A percentile compares a stretch with the other conserved stretches of the same genome.
Evolutionary conservation across 2,888 invertebrate genomes (phyloP).

Genomic region (Perithous albicinctus): DNA sequence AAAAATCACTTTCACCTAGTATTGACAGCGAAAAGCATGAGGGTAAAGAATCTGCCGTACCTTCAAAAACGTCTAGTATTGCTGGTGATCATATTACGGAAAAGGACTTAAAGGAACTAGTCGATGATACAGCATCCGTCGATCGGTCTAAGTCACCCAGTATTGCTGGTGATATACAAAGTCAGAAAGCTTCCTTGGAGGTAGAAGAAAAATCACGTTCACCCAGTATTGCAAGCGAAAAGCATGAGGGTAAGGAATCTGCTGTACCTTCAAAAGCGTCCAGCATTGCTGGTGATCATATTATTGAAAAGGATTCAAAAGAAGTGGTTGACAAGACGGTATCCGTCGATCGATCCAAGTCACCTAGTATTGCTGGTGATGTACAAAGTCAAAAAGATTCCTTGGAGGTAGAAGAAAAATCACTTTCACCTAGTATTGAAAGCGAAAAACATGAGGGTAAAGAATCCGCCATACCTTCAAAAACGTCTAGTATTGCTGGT

Average conservation of each 20-base stretch:
- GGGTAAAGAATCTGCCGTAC: too few species aligned
- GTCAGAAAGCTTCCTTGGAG: too few species aligned
- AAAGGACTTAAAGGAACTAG: conserved; percentile 23
- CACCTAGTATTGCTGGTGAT: conserved; percentile 30
- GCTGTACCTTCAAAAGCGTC: too few species aligned
- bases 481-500: conserved; percentile 33
- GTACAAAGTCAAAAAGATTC: conserved; percentile 16
- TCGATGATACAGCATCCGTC: too few species aligned
- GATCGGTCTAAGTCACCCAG: too few species aligned
- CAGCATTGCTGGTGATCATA: too few species aligned
- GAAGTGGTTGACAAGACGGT: not conserved
- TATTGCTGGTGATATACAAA: too few species aligned
- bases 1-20: too few species aligned
- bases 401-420: conserved; percentile 5
- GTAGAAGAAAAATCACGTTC: conserved; percentile 65
- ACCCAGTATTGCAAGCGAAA: conserved; percentile 47
- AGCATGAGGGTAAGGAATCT: too few species aligned
- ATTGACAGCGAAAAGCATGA: too few species aligned
- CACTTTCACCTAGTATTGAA: not conserved
- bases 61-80: too few species aligned
- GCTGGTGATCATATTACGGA: conserved; percentile 35
- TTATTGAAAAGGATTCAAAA: too few species aligned
- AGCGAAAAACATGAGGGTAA: not conserved
- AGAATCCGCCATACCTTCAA: conserved; percentile 10
- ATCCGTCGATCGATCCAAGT: conserved; percentile 46